Evolutionary conservation across 2,113 vertebrate genomes (phyloP).

Genomic region (Bettongia penicillata): DNA sequence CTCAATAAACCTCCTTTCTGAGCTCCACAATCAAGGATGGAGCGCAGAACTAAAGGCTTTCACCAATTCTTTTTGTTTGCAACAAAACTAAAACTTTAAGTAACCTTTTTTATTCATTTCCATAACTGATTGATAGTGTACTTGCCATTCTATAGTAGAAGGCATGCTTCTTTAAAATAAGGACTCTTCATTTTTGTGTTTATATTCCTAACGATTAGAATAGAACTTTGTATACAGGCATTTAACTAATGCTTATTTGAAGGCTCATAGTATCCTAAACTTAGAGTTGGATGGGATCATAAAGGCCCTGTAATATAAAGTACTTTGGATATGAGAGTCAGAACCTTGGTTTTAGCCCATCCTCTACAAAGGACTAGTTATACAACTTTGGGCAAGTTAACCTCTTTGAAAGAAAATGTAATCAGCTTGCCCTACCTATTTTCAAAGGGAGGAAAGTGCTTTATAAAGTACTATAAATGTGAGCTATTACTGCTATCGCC

Average conservation of each 20-base stretch:
- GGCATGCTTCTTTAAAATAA: neutral
- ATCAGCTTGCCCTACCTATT: neutral
- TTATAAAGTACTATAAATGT: neutral
- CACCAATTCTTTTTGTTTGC: neutral
- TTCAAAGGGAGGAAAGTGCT: neutral
- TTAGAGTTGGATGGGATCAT: neutral
- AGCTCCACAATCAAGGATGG: neutral
- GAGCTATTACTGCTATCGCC: neutral
- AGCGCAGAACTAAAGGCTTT: neutral
- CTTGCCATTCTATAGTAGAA: neutral
- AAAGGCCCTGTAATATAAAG: neutral
- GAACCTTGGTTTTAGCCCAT: neutral
- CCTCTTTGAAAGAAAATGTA: neutral
- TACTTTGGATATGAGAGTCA: neutral
- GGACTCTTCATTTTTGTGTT: neutral
- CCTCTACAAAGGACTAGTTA: neutral
- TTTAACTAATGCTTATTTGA: neutral
- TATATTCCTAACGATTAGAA: neutral
- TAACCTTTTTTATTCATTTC: neutral
- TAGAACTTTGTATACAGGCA: neutral
- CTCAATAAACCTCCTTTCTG: neutral
- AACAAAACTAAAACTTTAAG: neutral
- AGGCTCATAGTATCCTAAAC: neutral
- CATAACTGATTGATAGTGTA: neutral
- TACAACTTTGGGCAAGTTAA: neutral